These are phyloP conservation scores for Elgaria multicarinata DNA, from an alignment of 2,113 vertebrate species.

Conservation along the genomic window DNA sequence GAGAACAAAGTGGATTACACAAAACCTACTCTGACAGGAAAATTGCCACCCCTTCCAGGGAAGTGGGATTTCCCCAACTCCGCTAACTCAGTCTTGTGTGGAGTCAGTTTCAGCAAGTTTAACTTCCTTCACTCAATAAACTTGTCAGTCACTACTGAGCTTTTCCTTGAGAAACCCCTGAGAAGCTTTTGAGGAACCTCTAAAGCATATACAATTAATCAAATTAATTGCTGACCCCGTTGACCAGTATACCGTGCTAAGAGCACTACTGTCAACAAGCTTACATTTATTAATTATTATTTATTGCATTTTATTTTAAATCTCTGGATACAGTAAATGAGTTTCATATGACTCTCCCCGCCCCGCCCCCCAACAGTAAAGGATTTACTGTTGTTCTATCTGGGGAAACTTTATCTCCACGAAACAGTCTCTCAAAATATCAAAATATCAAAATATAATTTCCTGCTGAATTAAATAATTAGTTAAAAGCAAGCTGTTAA, in stretches of 20 bases:
- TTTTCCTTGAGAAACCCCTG: not conserved
- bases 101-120: no score
- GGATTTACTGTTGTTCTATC: conserved; percentile 16
- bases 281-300: no score
- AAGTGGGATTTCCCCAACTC: not conserved
- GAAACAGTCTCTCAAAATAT: conserved; percentile 7
- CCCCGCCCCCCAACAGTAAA: no score
- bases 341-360: not conserved
- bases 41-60: not conserved
- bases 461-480: conserved; percentile 20
- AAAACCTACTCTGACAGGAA: not conserved
- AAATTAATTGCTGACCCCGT: not conserved
- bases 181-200: not conserved
- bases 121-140: not conserved
- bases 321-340: not conserved
- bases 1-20: no score
- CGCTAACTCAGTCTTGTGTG: not conserved
- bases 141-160: not conserved
- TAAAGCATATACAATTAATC: conserved; percentile 4
- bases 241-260: not conserved
- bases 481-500: not conserved
- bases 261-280: not conserved
- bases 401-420: not conserved
- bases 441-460: conserved; percentile 22
- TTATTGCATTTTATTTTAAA: no score